Evolutionary conservation across 2,797 vertebrate species (phyloP).

Genomic region (Picus viridis): DNA sequence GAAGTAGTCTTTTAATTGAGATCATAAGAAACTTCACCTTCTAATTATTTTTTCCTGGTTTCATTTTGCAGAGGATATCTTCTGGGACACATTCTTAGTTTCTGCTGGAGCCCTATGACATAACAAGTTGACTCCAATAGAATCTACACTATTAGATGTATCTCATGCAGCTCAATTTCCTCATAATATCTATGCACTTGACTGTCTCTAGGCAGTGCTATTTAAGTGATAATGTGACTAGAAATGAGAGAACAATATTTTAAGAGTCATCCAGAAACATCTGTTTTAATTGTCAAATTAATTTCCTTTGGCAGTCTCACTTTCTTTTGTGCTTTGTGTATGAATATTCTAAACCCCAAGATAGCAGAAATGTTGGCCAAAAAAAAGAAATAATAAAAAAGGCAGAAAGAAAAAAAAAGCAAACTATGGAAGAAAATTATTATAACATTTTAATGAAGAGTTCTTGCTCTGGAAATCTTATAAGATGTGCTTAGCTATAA

Average conservation of each 20-base stretch:
- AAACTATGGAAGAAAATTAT: conserved; percentile 5
- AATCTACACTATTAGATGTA: neutral
- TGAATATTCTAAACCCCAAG: neutral
- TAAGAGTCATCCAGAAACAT: neutral
- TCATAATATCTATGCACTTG: neutral
- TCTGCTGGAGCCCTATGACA: neutral
- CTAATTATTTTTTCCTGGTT: conserved; percentile 1
- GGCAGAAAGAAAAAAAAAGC: neutral
- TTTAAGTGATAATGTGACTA: neutral
- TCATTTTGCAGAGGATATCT: neutral
- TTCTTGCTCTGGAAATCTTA: neutral
- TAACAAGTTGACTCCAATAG: neutral
- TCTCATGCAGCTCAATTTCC: neutral
- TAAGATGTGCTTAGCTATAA: neutral
- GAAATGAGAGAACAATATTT: neutral
- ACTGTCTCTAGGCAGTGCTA: neutral
- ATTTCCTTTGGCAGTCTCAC: neutral
- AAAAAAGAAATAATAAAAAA: neutral
- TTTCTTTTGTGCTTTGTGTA: neutral
- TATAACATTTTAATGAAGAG: neutral
- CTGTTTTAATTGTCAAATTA: neutral
- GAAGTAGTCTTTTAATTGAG: conserved; percentile 26
- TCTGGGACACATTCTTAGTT: conserved; percentile 4
- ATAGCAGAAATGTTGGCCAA: neutral
- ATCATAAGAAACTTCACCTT: neutral